phyloP scores from a whole-genome alignment of 2,113 vertebrate species.

The Tor tambroides region DNA sequence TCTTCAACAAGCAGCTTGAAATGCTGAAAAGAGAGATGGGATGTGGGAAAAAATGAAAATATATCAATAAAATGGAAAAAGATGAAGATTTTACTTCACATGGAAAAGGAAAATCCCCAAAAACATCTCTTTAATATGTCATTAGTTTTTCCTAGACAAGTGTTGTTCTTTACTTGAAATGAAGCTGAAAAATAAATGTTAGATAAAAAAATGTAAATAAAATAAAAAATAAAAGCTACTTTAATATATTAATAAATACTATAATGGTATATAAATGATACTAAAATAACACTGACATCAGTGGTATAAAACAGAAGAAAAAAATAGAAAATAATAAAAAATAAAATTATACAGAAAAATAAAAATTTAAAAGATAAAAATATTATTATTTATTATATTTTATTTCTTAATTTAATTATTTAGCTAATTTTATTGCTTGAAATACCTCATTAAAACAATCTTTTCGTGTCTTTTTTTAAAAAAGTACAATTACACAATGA shows the following conservation, averaged over 20 bases:
- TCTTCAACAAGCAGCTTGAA: constrained; percentile 92
- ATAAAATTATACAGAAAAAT: no score
- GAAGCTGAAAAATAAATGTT: neutral
- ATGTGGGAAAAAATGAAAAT: neutral
- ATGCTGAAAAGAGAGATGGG: constrained; percentile 75
- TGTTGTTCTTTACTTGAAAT: neutral
- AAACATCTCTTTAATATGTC: neutral
- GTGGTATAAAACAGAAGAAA: neutral
- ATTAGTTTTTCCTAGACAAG: neutral
- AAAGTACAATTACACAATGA: neutral
- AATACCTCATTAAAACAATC: no score
- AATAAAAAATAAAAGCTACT: neutral
- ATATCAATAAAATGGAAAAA: neutral
- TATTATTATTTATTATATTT: no score
- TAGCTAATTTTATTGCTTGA: no score
- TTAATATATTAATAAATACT: neutral
- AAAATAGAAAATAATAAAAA: no score
- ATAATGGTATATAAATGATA: neutral
- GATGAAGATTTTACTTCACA: neutral
- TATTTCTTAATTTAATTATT: no score
- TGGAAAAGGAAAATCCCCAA: neutral
- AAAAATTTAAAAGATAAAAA: no score
- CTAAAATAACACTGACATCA: neutral
- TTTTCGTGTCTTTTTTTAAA: neutral
- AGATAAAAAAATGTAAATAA: neutral